A percentile compares a stretch with the other conserved stretches of the same genome.
phyloP scores from a whole-genome alignment of 2,113 vertebrate species.

The Stercorarius parasiticus region DNA sequence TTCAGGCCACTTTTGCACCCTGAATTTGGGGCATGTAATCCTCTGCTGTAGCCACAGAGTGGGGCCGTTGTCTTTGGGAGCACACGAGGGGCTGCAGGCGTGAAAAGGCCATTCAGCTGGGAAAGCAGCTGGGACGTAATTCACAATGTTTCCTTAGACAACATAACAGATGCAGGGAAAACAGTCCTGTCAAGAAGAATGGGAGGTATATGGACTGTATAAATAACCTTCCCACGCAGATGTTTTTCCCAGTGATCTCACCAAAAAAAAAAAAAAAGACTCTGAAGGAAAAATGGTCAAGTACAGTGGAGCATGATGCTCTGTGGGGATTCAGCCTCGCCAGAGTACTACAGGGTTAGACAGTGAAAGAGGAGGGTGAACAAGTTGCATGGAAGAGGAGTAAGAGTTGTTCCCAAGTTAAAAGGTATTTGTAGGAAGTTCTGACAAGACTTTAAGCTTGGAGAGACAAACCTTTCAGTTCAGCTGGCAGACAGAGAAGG shows the following conservation, averaged over 20 bases:
- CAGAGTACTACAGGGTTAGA: not conserved
- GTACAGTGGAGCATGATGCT: not conserved
- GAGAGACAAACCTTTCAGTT: not conserved
- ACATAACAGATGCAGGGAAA: not conserved
- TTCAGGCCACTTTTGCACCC: not conserved
- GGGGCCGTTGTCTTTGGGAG: not conserved
- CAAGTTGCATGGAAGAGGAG: not conserved
- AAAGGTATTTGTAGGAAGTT: not conserved
- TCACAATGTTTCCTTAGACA: not conserved
- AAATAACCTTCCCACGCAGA: not conserved
- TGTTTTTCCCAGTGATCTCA: not conserved
- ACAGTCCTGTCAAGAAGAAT: not conserved
- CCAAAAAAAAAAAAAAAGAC: not conserved
- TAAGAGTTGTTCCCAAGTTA: not conserved
- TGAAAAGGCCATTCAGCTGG: not conserved
- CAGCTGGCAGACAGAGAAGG: not conserved
- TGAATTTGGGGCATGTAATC: not conserved
- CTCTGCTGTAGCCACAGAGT: not conserved
- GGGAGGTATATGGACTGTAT: not conserved
- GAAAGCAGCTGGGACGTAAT: not conserved
- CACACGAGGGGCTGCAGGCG: rapidly evolving
- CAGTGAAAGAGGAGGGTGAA: not conserved
- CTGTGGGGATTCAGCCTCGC: not conserved
- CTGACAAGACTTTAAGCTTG: not conserved
- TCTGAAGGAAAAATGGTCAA: not conserved